Evolutionary conservation across 2,888 invertebrate species (phyloP), one percentile per base, ranked within the genome.

Genomic region (Leptinotarsa juncta): DNA sequence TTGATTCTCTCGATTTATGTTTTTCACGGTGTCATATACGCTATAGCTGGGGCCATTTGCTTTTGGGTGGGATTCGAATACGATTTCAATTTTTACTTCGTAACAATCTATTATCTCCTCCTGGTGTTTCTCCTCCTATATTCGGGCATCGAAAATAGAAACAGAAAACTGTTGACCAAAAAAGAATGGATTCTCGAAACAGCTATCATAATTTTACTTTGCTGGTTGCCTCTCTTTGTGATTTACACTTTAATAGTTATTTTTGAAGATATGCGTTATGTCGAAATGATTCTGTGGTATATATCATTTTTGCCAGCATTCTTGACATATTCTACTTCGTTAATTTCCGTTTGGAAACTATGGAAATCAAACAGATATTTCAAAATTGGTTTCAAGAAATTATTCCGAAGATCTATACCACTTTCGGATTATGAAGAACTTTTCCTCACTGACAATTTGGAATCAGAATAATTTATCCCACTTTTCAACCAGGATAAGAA

Each of bases 1-100:
- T 23, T 81, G 3, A 78, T 79, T 49, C 72, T 74, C 2, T 74
- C 77, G 60, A 70, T 79, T 20, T 81, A 82, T 67, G 71, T 72
- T 16, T 32, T 79, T 10, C 80, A 79, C 71, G 57, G 75, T 10
- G 66, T 80, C 65, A 42, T 81, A 4, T 79, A 78, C n/a, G 71
- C 75, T 32, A 75, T 77, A 55, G 71, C 81, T 4, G 77, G 76
- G 1, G 70, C 69, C 42, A 77, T 79, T 15, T 82, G 82, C 48
- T 80, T 81, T 42, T 71, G 68, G 20, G 65, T 23, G 3, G 78
- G 76, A 1, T 66, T 78, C 18, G 42, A 14, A 42, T 76, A 75
- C 67, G 70, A 75, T 42, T 77, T 78, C 15, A 74, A 74, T 20
- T 77, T 77, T 32, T 75, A 77, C 49, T 72, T 80, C 18, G n/a